Percentiles rank a stretch among this genome's conserved stretches.
These are phyloP conservation scores for Thereva unica DNA, from an alignment of 2,888 invertebrate genomes.

Conservation along the genomic window DNA sequence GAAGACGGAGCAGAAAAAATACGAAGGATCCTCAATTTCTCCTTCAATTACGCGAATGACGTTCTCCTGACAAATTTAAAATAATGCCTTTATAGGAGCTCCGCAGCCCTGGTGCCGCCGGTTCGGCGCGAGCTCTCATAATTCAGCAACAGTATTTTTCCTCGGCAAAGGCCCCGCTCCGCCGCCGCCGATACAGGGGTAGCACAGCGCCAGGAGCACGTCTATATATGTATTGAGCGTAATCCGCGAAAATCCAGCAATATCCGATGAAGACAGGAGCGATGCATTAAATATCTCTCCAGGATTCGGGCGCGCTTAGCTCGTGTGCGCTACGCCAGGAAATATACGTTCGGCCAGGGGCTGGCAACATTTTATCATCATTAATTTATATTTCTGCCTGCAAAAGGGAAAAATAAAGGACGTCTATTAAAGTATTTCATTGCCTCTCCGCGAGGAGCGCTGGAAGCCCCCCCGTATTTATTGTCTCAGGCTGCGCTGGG, in stretches of 20 bases:
- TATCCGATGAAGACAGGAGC: constrained; percentile 26
- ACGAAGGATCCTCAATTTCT: no score
- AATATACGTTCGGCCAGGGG: constrained; percentile 8
- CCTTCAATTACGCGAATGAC: no score
- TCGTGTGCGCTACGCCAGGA: neutral
- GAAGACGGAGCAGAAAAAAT: no score
- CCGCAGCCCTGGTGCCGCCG: no score
- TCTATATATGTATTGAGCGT: constrained; percentile 21
- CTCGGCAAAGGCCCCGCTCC: no score
- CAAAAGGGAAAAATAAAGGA: neutral
- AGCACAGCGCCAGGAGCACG: constrained; percentile 19
- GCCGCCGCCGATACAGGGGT: neutral
- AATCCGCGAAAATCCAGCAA: constrained; percentile 33
- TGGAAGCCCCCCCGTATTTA: no score
- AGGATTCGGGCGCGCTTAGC: constrained; percentile 18
- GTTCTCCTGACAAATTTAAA: no score
- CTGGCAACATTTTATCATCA: constrained; percentile 12
- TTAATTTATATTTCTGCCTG: constrained; percentile 23
- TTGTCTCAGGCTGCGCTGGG: no score
- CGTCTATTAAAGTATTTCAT: constrained; percentile 13
- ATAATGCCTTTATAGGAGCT: no score
- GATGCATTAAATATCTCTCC: constrained; percentile 30
- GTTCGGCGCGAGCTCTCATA: no score
- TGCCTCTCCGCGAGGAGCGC: no score
- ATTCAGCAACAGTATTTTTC: no score